Evolutionary conservation across 2,797 vertebrate species (phyloP).

Genomic region (Heliangelus exortis): DNA sequence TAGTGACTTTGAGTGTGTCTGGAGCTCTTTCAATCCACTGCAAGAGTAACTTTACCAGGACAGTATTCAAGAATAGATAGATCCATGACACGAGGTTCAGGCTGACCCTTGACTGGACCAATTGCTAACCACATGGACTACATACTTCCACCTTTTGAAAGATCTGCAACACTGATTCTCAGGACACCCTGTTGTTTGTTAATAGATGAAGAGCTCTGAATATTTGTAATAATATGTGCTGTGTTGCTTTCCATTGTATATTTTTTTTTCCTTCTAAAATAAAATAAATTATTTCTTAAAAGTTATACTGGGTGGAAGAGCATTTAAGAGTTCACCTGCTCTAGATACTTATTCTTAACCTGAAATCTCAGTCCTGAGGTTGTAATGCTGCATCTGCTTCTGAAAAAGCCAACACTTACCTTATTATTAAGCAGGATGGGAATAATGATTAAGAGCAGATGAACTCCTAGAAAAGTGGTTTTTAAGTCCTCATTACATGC

Average conservation of each 20-base stretch:
- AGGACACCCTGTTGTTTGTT: slow-evolving; percentile 72
- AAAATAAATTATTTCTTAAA: slow-evolving; percentile 67
- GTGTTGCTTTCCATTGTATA: slow-evolving; percentile 73
- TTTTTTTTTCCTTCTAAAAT: slow-evolving; percentile 65
- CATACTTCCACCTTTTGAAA: slow-evolving; percentile 66
- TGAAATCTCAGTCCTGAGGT: slow-evolving; percentile 11
- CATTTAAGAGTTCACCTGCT: slow-evolving; percentile 56
- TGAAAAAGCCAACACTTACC: neutral
- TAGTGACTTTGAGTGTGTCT: slow-evolving; percentile 74
- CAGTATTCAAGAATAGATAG: slow-evolving; percentile 74
- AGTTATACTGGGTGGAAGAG: slow-evolving; percentile 34
- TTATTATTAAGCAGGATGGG: neutral
- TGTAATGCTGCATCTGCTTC: neutral
- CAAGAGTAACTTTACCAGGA: slow-evolving; percentile 73
- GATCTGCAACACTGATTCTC: slow-evolving; percentile 69
- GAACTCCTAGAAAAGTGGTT: slow-evolving; percentile 47
- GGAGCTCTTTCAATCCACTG: slow-evolving; percentile 68
- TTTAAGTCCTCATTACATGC: slow-evolving; percentile 11
- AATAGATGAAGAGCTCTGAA: slow-evolving; percentile 65
- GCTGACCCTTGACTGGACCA: slow-evolving; percentile 54
- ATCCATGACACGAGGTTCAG: slow-evolving; percentile 70
- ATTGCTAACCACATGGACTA: slow-evolving; percentile 65
- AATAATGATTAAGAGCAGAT: slow-evolving; percentile 34
- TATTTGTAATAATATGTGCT: slow-evolving; percentile 73
- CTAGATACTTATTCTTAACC: slow-evolving; percentile 13